Evolutionary conservation across 2,797 vertebrate genomes (phyloP).

Genomic region (Cynopterus sphinx): DNA sequence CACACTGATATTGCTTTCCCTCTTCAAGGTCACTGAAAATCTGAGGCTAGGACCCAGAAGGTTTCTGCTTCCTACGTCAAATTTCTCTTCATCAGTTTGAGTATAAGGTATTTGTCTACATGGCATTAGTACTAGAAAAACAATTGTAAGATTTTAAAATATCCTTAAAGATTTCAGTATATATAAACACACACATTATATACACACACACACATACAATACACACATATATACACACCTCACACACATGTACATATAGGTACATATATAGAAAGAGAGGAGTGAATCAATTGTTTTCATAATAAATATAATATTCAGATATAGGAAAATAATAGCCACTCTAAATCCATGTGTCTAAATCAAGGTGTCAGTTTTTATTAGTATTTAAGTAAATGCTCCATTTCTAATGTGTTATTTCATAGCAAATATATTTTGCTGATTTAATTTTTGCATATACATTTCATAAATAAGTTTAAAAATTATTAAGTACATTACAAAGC

Average conservation of each 20-base stretch:
- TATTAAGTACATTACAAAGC: neutral
- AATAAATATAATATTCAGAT: neutral
- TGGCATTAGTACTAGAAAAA: neutral
- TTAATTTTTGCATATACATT: neutral
- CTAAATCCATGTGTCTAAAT: neutral
- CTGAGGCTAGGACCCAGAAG: neutral
- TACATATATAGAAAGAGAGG: neutral
- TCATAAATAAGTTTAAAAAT: neutral
- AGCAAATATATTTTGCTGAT: neutral
- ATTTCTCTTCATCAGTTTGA: neutral
- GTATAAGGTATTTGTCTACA: neutral
- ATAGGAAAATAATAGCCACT: neutral
- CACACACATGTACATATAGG: neutral
- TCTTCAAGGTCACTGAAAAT: neutral
- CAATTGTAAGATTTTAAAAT: neutral
- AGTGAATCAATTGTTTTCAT: neutral
- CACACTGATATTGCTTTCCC: neutral
- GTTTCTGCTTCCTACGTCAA: neutral
- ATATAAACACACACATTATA: neutral
- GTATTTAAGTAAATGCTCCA: neutral
- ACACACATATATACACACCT: neutral
- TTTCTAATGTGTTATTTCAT: neutral
- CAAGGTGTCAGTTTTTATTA: neutral
- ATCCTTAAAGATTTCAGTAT: neutral
- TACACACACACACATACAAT: neutral